Conservation (phyloP, 2,113 vertebrate genomes). For the Poecilia latipinna region DNA sequence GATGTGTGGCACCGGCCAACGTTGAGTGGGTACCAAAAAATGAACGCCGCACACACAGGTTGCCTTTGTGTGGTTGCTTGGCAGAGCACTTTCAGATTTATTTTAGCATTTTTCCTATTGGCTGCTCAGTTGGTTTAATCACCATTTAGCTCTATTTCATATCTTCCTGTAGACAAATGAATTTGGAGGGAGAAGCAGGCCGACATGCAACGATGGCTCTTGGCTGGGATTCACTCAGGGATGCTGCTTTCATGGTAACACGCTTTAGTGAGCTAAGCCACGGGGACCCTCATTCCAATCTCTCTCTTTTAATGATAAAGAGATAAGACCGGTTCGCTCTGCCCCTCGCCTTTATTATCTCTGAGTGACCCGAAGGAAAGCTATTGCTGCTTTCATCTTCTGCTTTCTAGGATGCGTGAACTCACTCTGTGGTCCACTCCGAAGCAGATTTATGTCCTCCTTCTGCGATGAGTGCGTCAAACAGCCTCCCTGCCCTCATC, state of each 20-base stretch:
- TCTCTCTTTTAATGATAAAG: constrained; percentile 61
- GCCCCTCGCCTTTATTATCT: constrained; percentile 53
- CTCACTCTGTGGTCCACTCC: constrained; percentile 11
- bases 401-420: constrained; percentile 37
- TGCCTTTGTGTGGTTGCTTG: background rate
- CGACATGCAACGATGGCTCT: background rate
- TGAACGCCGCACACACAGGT: background rate
- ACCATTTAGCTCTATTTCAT: background rate
- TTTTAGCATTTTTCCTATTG: background rate
- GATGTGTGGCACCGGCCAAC: background rate
- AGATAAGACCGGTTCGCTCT: constrained; percentile 22
- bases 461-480: constrained; percentile 36
- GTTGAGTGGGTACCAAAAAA: no score
- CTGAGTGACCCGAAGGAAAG: constrained; percentile 44
- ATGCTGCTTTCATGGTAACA: constrained; percentile 40
- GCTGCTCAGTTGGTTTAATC: background rate
- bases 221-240: constrained; percentile 8
- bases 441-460: constrained; percentile 15
- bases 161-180: background rate
- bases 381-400: constrained; percentile 58
- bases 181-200: background rate
- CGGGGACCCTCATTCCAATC: constrained; percentile 28
- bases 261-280: constrained; percentile 45
- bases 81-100: background rate
- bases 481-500: constrained; percentile 11